A percentile compares a stretch with the other conserved stretches of the same genome.
Evolutionary conservation across 2,888 invertebrate genomes (phyloP).

Genomic region (Drosophila cognata): DNA sequence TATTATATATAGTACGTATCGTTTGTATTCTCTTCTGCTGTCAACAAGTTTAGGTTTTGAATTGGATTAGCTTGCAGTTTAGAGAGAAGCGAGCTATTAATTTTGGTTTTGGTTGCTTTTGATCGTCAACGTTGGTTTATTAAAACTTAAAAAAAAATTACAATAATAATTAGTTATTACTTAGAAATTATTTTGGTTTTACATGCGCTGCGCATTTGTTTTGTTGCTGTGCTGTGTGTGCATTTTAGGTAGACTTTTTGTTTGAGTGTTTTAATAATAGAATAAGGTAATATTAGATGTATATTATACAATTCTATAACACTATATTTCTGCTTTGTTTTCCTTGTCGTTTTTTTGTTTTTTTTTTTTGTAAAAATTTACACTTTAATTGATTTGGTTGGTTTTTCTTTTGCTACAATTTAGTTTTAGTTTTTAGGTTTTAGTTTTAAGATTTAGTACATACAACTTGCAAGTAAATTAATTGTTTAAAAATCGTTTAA

Average conservation of each 20-base stretch:
- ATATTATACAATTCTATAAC: conserved; percentile 72
- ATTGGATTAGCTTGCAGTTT: conserved; percentile 55
- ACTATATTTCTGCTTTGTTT: conserved; percentile 53
- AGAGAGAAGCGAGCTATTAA: conserved; percentile 55
- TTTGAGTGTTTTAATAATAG: conserved; percentile 69
- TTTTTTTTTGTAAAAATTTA: conserved; percentile 60
- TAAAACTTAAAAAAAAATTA: conserved; percentile 73
- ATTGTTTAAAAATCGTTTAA: conserved; percentile 54
- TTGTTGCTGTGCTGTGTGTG: conserved; percentile 72
- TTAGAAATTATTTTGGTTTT: conserved; percentile 78
- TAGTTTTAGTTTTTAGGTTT: conserved; percentile 15
- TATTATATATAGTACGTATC: conserved; percentile 61
- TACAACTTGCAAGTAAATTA: conserved; percentile 71
- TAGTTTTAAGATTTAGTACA: conserved; percentile 53
- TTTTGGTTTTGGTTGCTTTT: conserved; percentile 62
- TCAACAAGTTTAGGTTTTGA: conserved; percentile 12
- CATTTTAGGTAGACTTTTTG: conserved; percentile 74
- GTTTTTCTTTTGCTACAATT: conserved; percentile 62
- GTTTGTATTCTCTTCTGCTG: conserved; percentile 13
- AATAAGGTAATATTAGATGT: conserved; percentile 68
- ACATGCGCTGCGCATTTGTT: conserved; percentile 81
- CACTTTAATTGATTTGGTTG: conserved; percentile 64
- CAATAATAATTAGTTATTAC: conserved; percentile 69
- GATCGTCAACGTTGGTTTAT: conserved; percentile 81
- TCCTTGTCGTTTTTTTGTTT: conserved; percentile 21